Evolutionary conservation across 2,113 vertebrate species (phyloP), one percentile per base, ranked within the genome.

Genomic region (Etheostoma spectabile): DNA sequence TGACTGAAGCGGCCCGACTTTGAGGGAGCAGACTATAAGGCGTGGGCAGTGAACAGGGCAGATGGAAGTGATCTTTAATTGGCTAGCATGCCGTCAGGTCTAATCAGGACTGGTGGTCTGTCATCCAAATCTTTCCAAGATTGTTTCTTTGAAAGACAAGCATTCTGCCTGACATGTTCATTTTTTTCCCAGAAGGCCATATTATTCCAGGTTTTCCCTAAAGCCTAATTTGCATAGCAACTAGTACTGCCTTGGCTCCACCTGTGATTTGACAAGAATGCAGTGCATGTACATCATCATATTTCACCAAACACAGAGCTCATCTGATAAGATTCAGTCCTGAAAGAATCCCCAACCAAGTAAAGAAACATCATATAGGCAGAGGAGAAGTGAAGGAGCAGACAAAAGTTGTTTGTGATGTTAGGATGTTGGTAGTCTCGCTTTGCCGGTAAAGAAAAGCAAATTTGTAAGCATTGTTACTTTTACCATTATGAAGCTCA

Each of bases 1-100:
- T 72, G 78, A 91, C 73, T 82, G 85, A 70, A 65, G 77, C 57
- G 27, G 62, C 33, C 52, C 82, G 69, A n/a, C 71, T 70, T 77
- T 66, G 18, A 64, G 79, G 76, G 71, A 83, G 85, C 80, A 21
- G 80, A 59, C 78, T 86, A 53, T 38, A 46, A 90, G 85, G 81
- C 65, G 69, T 89, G 89, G 77, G 81, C 83, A 78, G 69, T 48
- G 67, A 74, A 82, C 83, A 69, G 88, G 89, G 87, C 86, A 81
- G 87, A 89, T 89, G 86, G 91, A 89, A 85, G 86, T 84, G 85
- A 86, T 92, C 88, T 89, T 91, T 92, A 91, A 94, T 94, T 93
- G 93, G 90, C 85, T 56, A 18, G 68, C 77, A 82, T 83, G 82
- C 89, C 79, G 80, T 90, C 86, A 84, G 89, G 76, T 90, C 87